Evolutionary conservation across 2,113 vertebrate species (phyloP).

Genomic region (Nannospalax galili): DNA sequence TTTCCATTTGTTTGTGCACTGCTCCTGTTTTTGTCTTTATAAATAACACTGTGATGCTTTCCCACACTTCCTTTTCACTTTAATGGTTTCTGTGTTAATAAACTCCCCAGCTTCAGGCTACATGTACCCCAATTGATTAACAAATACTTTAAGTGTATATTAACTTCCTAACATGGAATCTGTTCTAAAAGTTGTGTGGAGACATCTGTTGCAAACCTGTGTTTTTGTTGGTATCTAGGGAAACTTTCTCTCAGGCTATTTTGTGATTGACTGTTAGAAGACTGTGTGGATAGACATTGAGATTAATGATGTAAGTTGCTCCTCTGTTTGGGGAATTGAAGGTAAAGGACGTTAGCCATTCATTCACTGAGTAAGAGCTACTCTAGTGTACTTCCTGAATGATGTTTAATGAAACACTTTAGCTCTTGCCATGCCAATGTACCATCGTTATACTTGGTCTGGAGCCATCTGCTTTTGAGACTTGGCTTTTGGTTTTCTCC

Average conservation of each 20-base stretch:
- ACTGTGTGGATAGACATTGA: background rate
- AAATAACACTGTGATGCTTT: conserved; percentile 14
- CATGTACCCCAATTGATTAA: conserved; percentile 14
- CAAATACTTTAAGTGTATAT: background rate
- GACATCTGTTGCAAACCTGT: conserved; percentile 45
- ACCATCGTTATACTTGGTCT: background rate
- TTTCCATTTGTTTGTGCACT: conserved; percentile 12
- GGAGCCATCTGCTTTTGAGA: background rate
- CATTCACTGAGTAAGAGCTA: background rate
- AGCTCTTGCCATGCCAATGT: background rate
- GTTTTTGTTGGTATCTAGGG: conserved; percentile 39
- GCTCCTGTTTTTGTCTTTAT: background rate
- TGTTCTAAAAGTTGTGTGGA: conserved; percentile 36
- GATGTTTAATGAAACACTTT: conserved; percentile 10
- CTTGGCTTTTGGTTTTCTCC: conserved; percentile 41
- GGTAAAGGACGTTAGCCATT: background rate
- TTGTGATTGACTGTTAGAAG: conserved; percentile 21
- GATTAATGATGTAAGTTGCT: conserved; percentile 27
- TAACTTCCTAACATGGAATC: background rate
- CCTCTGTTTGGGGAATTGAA: background rate
- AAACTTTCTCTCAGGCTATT: conserved; percentile 54
- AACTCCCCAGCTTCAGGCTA: conserved; percentile 7
- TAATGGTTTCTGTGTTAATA: conserved; percentile 9
- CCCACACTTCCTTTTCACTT: background rate
- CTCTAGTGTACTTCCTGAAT: background rate